Conservation (phyloP, 2,797 vertebrate species). For the Melopsittacus undulatus region DNA sequence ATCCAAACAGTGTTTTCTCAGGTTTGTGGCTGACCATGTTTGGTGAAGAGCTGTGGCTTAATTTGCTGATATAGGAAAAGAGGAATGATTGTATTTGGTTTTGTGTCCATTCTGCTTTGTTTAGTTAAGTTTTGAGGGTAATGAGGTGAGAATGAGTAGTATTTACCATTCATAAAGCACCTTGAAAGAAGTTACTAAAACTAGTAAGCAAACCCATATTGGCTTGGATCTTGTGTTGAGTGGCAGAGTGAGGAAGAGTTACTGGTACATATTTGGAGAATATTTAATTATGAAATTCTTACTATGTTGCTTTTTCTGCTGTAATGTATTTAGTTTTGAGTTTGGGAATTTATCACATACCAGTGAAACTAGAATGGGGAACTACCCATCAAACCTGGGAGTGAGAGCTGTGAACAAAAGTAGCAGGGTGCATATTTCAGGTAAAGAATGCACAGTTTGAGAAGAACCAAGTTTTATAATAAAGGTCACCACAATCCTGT, state of each 20-base stretch:
- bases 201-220: rapidly evolving
- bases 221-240: neutral
- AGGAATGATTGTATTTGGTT: neutral
- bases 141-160: neutral
- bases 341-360: neutral
- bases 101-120: neutral
- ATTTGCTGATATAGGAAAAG: neutral
- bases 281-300: neutral
- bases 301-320: neutral
- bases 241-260: neutral
- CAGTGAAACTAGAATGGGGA: neutral
- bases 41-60: neutral
- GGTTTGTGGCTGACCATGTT: neutral
- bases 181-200: neutral
- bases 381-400: neutral
- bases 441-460: neutral
- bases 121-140: neutral
- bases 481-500: neutral
- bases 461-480: neutral
- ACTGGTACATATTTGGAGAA: neutral
- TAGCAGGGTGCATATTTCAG: neutral
- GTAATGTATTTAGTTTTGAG: neutral
- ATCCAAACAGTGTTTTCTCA: neutral
- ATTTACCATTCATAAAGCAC: neutral
- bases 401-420: neutral